Evolutionary conservation across 2,113 vertebrate genomes (phyloP), one percentile per base, ranked within the genome.

Genomic region (Heloderma charlesbogerti): DNA sequence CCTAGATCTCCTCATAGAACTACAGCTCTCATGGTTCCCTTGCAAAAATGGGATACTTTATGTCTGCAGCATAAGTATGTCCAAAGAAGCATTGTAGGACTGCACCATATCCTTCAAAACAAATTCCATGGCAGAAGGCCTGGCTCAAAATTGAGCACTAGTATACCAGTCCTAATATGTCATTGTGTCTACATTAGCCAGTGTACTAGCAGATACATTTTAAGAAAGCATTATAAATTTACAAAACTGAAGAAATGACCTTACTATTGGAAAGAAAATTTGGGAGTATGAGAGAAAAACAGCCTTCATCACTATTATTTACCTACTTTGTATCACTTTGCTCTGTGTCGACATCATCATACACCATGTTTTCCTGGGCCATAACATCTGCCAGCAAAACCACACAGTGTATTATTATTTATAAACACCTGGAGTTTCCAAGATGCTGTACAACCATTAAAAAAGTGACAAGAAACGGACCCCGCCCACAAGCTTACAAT

Each of bases 281-380:
- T 54, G 71, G 66, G 16, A n/a, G 15, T 48, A 45, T 43, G 37
- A 75, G 31, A 84, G 9, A 22, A 86, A 86, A 71, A 86, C 12
- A 79, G 12, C 8, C 27, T 25, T 83, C 43, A 22, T 31, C n/a
- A 74, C 3, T 71, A 60, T 77, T 31, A n/a, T 25, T 82, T 87
- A 95, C 97, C 96, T 94, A 98, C 97, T 95, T 96, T 12, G 22
- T 27, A 20, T 94, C 93, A 86, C 54, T 95, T 87, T 87, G 88
- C 34, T 9, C 91, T 71, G 45, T n/a, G 10, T 91, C 87, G 0
- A 95, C 77, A 0, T 98, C 92, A 0, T 97, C 94, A 0, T 97
- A 97, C 66, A 96, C 82, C 0, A 1, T 72, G 60, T 90, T 87
- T 57, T 96, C 96, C 75, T 94, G 96, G 90, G 94, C 93, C 86